Conservation (phyloP, 2,113 vertebrate genomes). For the Alectura lathami region DNA sequence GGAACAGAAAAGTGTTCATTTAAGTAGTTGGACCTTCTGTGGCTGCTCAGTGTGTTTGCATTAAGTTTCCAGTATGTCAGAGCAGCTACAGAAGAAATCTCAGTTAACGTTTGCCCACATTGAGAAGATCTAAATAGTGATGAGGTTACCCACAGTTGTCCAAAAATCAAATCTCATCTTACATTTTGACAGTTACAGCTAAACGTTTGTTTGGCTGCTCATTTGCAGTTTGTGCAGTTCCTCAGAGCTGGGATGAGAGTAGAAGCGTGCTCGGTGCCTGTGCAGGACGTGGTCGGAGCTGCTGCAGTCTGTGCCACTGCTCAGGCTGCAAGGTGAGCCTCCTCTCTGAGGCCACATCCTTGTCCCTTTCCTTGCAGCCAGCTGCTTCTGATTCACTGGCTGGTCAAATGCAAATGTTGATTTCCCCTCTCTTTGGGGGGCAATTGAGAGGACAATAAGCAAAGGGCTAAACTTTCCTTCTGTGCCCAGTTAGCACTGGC, state of each 20-base stretch:
- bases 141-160: background rate
- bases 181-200: background rate
- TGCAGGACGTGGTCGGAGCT: rapidly evolving
- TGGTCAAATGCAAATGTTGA: background rate
- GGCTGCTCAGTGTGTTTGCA: background rate
- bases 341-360: background rate
- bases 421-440: background rate
- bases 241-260: background rate
- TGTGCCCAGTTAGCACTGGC: background rate
- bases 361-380: background rate
- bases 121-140: background rate
- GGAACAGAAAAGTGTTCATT: background rate
- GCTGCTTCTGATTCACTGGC: background rate
- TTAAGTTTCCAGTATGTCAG: background rate
- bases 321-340: background rate
- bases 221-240: background rate
- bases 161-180: background rate
- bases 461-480: background rate
- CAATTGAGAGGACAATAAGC: background rate
- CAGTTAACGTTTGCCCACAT: background rate
- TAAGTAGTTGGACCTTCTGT: background rate
- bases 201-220: background rate
- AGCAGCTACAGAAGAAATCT: background rate
- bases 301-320: background rate
- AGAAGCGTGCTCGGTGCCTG: background rate